Percentiles rank a stretch among this genome's conserved stretches.
These are phyloP conservation scores for Leptopilina syphax DNA, from an alignment of 2,888 invertebrate species.

Conservation along the genomic window DNA sequence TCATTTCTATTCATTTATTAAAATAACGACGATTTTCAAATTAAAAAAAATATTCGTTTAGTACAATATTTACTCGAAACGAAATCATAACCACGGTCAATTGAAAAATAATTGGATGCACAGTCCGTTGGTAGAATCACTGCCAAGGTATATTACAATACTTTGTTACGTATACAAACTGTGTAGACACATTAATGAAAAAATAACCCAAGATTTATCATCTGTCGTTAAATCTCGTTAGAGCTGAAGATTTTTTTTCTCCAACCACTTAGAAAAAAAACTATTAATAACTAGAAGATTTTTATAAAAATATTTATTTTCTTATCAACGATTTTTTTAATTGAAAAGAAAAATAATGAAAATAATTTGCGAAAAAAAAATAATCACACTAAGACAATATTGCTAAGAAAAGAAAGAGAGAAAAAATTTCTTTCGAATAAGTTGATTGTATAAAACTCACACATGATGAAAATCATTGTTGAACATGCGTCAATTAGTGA, in stretches of 20 bases:
- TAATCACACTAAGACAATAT: neutral
- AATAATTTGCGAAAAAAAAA: neutral
- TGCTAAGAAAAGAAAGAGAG: neutral
- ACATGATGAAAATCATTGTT: slow-evolving; percentile 9
- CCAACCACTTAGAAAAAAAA: no score
- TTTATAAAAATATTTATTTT: no score
- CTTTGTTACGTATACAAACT: slow-evolving; percentile 6
- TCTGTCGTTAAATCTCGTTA: neutral
- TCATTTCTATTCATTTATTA: no score
- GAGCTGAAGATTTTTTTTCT: neutral
- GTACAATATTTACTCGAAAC: slow-evolving; percentile 40
- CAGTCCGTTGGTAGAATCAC: slow-evolving; percentile 53
- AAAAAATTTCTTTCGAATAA: neutral
- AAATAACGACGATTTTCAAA: no score
- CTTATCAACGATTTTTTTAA: neutral
- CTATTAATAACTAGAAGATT: no score
- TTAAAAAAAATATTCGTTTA: slow-evolving; percentile 38
- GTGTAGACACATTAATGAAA: neutral
- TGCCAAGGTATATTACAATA: slow-evolving; percentile 57
- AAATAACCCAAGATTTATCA: slow-evolving; percentile 15
- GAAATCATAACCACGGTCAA: slow-evolving; percentile 64
- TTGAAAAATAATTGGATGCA: slow-evolving; percentile 49
- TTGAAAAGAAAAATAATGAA: neutral
- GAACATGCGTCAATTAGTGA: slow-evolving; percentile 38
- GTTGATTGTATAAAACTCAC: neutral